Evolutionary conservation across 1,140 invertebrate species (phyloP).

Genomic region (Lucilia cuprina): DNA sequence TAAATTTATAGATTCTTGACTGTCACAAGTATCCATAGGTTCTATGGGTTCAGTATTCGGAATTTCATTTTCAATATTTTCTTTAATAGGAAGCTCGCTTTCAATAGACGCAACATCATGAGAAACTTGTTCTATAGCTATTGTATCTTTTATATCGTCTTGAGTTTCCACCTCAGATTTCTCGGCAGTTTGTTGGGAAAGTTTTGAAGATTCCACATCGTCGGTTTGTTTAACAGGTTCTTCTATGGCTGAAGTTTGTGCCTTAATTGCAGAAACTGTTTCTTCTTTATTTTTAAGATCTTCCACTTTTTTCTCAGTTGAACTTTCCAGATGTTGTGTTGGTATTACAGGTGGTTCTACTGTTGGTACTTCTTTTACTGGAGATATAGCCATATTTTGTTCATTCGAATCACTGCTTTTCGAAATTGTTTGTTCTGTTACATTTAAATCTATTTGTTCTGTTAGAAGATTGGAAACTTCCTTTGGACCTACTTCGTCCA

Average conservation of each 20-base stretch:
- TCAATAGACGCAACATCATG: background rate
- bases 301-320: too few species aligned
- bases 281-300: too few species aligned
- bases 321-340: too few species aligned
- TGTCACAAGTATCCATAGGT: constrained; percentile 18
- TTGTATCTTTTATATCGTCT: background rate
- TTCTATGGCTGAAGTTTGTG: too few species aligned
- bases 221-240: too few species aligned
- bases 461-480: background rate
- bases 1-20: constrained; percentile 24
- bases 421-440: background rate
- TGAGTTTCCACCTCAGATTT: background rate
- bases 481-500: background rate
- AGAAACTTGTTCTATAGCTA: background rate
- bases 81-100: background rate
- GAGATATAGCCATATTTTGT: background rate
- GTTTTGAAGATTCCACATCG: too few species aligned
- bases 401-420: background rate
- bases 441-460: background rate
- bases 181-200: background rate
- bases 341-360: too few species aligned
- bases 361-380: too few species aligned
- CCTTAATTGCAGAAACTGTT: too few species aligned
- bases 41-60: background rate
- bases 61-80: background rate